phyloP scores from a whole-genome alignment of 2,113 vertebrate genomes.

The Xiphorhynchus elegans region DNA sequence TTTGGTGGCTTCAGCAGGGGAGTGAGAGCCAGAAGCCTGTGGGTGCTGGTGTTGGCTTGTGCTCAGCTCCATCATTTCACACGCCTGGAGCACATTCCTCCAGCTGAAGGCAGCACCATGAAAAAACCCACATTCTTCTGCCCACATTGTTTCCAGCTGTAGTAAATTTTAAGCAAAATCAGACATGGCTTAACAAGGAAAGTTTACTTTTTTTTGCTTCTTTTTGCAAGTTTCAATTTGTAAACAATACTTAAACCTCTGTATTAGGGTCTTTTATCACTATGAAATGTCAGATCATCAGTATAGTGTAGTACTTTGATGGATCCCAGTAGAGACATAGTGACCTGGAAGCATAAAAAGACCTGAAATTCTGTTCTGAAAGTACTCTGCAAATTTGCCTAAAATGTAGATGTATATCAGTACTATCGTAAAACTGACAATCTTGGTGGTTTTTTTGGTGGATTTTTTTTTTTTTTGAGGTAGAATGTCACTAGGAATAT shows the following conservation, averaged over 20 bases:
- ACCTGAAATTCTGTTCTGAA: neutral
- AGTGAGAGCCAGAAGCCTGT: neutral
- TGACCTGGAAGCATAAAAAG: neutral
- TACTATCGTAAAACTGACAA: neutral
- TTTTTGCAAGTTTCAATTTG: neutral
- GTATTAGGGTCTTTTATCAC: neutral
- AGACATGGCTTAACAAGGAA: neutral
- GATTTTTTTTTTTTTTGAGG: neutral
- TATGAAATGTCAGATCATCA: rapidly evolving
- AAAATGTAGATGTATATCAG: neutral
- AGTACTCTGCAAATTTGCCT: neutral
- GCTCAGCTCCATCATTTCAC: neutral
- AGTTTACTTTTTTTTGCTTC: neutral
- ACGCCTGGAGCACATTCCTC: neutral
- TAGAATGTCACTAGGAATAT: neutral
- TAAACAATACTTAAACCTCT: neutral
- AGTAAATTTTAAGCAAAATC: conserved; percentile 3
- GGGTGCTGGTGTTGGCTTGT: neutral
- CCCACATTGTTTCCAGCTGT: neutral
- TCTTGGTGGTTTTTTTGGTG: neutral
- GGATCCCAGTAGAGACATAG: neutral
- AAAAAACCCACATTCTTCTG: neutral
- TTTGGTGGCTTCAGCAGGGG: neutral
- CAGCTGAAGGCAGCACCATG: neutral
- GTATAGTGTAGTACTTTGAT: neutral